Base-by-base conservation (phyloP, 2,797 vertebrate species). In the Crypturellus tataupa region DNA sequence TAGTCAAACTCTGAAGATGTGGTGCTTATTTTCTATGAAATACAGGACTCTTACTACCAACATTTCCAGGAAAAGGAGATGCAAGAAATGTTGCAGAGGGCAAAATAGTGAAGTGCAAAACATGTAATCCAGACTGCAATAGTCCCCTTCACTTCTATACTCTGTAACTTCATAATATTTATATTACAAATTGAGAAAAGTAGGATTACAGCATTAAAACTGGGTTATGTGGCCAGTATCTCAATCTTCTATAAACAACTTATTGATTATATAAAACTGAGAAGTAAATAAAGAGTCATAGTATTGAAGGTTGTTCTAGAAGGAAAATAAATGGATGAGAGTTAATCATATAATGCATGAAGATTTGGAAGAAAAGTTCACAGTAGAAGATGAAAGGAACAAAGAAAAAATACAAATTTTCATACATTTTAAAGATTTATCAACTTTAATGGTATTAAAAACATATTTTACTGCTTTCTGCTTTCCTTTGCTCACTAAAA, bases 401-500 rank as follows among this genome's bases (percentile, higher is more conserved):
- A 83, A 51, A 64, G 29, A 0, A 58, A 58, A 94, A 40, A 95
- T 12, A 53, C 21, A 77, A 9, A 17, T 94, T 93, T 92, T 83
- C 11, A 90, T 72, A 89, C 17, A 49, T 62, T 81, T 93, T 75
- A 40, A 93, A 90, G 80, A 35, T 77, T 63, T 68, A 67, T 85
- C 40, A 55, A 13, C 46, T 83, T 89, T 67, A 55, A 83, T 44
- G 25, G 31, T 73, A 92, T 88, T 92, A 90, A 7, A 46, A 23
- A 13, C 12, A 49, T 89, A 10, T 56, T 88, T 89, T 90, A 85
- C 6, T 94, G 24, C 17, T 82, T 85, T 80, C 53, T 77, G 51
- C 13, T 92, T 93, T 25, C 59, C 96, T 96, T 95, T 12, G 12
- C 62, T 93, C 84, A 70, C 17, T 82, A 81, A 93, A 78, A 80